Percentiles rank a stretch among this genome's conserved stretches.
These are phyloP conservation scores for Rachycentron canadum DNA, from an alignment of 2,797 vertebrate species.

Conservation along the genomic window DNA sequence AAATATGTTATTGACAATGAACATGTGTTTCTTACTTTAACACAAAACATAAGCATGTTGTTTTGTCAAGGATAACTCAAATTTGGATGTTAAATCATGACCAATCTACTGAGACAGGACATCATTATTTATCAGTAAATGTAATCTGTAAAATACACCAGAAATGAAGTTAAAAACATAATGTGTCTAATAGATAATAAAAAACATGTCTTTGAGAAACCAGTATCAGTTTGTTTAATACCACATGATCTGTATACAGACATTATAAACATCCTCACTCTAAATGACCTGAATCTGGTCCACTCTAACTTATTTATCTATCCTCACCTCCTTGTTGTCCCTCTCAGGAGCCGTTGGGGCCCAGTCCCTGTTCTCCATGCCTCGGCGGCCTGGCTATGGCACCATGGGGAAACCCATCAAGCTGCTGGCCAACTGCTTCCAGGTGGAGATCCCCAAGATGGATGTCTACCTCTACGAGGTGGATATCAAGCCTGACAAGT, in stretches of 20 bases:
- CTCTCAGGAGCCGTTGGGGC: slow-evolving; percentile 93
- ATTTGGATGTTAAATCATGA: not conserved
- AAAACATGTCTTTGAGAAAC: not conserved
- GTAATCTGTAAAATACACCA: not conserved
- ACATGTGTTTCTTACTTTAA: not conserved
- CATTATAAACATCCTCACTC: not conserved
- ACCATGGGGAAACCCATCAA: slow-evolving; percentile 99
- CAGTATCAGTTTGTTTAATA: not conserved
- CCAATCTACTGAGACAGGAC: not conserved
- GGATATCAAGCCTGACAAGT: slow-evolving; percentile 99
- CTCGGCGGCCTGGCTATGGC: slow-evolving; percentile 98
- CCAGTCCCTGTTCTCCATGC: slow-evolving; percentile 97
- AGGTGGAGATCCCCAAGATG: slow-evolving; percentile 99
- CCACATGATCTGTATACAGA: not conserved
- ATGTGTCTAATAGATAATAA: not conserved
- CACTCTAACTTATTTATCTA: not conserved
- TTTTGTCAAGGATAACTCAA: not conserved
- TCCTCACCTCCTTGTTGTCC: not conserved
- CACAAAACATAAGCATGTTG: not conserved
- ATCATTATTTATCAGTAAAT: not conserved
- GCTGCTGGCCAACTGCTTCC: slow-evolving; percentile 99
- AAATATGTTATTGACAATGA: not conserved
- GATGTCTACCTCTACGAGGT: slow-evolving; percentile 99
- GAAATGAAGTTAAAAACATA: not conserved
- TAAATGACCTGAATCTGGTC: not conserved